Evolutionary conservation across 92 coral and sea anemone genomes (phyloP).

Genomic region (Palythoa grandis): DNA sequence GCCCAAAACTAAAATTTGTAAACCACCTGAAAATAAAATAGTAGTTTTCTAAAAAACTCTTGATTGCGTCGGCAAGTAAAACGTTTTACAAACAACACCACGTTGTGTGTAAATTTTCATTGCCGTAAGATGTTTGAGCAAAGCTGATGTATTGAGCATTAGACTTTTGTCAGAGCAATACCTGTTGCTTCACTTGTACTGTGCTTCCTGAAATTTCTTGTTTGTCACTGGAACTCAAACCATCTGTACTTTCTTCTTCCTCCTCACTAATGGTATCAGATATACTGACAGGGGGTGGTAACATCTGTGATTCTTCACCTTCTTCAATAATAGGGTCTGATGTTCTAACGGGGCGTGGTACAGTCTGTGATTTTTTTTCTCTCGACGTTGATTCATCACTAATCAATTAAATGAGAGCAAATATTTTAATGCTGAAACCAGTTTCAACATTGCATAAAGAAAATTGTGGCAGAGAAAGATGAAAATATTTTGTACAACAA

Average conservation of each 20-base stretch:
- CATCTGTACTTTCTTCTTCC: background rate
- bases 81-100: too few relatives aligned
- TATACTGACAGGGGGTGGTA: slow-evolving; percentile 9
- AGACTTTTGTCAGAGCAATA: background rate
- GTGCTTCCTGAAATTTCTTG: background rate
- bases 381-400: slow-evolving; percentile 39
- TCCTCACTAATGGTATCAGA: slow-evolving; percentile 37
- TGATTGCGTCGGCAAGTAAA: too few relatives aligned
- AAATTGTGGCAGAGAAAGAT: too few relatives aligned
- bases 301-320: background rate
- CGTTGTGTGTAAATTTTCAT: too few relatives aligned
- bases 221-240: background rate
- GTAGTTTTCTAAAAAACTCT: too few relatives aligned
- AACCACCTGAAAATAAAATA: too few relatives aligned
- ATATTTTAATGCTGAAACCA: too few relatives aligned
- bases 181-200: slow-evolving; percentile 14
- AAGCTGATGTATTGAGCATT: too few relatives aligned
- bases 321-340: background rate
- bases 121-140: too few relatives aligned
- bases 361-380: background rate
- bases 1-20: too few relatives aligned
- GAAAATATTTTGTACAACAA: too few relatives aligned
- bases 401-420: background rate
- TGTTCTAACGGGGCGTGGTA: background rate
- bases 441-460: too few relatives aligned